Percentiles rank a stretch among this genome's conserved stretches.
phyloP scores from a whole-genome alignment of 2,888 invertebrate genomes.

The Sepioteuthis lessoniana region DNA sequence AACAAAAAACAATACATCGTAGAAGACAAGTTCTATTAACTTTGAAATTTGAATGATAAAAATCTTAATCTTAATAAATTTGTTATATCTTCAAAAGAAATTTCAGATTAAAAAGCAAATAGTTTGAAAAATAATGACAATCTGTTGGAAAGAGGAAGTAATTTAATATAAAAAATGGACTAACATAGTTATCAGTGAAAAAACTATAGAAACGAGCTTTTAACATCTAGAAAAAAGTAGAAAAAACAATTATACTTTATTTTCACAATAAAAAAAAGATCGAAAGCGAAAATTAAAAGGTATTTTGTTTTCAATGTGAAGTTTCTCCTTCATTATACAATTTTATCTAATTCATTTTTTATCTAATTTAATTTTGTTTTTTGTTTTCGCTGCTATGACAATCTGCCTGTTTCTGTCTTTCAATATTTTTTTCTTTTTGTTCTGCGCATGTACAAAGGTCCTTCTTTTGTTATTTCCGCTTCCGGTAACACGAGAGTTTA shows the following conservation, averaged over 20 bases:
- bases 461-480: not conserved
- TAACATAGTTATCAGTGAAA: not conserved
- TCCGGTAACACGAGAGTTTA: not conserved
- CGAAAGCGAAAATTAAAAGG: too few species aligned
- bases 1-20: not conserved
- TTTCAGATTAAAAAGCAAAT: not conserved
- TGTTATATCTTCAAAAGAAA: too few species aligned
- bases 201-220: not conserved
- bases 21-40: not conserved
- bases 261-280: too few species aligned
- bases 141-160: not conserved
- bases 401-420: not conserved
- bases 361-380: too few species aligned
- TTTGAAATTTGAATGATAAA: not conserved
- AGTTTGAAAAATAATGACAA: not conserved
- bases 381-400: too few species aligned
- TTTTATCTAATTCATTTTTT: not conserved
- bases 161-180: not conserved
- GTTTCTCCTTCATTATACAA: not conserved
- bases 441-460: not conserved
- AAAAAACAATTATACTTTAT: too few species aligned
- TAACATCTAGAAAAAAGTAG: too few species aligned
- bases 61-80: not conserved
- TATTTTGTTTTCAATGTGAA: not conserved
- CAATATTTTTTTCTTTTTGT: not conserved